Conservation (phyloP, 2,888 invertebrate genomes). For the Andrena minutula region DNA sequence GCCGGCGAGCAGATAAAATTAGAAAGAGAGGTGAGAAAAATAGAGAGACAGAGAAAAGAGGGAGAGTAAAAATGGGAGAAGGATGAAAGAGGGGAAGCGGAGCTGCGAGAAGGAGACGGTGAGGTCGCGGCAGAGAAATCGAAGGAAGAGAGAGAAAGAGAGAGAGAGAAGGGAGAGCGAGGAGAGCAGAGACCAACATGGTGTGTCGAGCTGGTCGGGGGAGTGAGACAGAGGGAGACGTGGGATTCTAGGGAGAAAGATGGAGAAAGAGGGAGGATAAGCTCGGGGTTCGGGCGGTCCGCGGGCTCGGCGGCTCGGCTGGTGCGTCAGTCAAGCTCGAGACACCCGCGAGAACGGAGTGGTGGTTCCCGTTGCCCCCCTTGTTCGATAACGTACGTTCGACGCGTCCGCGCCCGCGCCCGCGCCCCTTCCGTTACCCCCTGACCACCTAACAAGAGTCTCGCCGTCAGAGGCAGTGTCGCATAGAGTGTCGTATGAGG, state of each 20-base stretch:
- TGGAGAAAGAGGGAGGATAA: conserved; percentile 22
- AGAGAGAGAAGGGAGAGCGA: neutral
- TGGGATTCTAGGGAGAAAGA: conserved; percentile 5
- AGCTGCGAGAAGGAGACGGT: neutral
- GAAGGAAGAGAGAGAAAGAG: conserved; percentile 30
- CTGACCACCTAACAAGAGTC: conserved; percentile 58
- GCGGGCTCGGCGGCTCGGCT: conserved; percentile 68
- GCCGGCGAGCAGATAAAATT: conserved; percentile 48
- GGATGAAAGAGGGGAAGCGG: conserved; percentile 26
- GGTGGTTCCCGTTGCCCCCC: conserved; percentile 71
- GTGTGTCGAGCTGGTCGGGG: neutral
- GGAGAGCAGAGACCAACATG: neutral
- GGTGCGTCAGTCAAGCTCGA: conserved; percentile 82
- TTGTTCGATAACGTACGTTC: conserved; percentile 65
- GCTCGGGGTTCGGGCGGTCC: conserved; percentile 58
- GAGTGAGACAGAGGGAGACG: conserved; percentile 15
- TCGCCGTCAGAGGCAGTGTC: conserved; percentile 65
- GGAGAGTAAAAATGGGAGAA: conserved; percentile 41
- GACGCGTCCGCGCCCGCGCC: conserved; percentile 27
- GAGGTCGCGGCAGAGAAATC: conserved; percentile 16
- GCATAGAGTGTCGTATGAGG: conserved; percentile 62
- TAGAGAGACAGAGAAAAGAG: conserved; percentile 20
- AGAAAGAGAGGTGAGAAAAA: conserved; percentile 48
- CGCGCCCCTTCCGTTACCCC: conserved; percentile 59
- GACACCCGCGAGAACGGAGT: conserved; percentile 78